phyloP scores from a whole-genome alignment of 2,113 vertebrate genomes.

The Callocephalon fimbriatum region DNA sequence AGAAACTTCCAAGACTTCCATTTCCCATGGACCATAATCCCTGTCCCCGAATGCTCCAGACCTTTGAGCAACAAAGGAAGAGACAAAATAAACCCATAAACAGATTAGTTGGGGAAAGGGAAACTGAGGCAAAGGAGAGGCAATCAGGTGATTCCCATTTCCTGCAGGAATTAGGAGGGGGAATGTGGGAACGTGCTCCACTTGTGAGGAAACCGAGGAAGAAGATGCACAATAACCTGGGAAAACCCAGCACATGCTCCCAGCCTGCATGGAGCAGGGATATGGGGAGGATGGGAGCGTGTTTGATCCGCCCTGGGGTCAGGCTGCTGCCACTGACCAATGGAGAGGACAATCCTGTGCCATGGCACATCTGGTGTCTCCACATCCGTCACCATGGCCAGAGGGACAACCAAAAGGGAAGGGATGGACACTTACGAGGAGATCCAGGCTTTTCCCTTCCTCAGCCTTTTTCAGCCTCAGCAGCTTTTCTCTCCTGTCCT shows the following conservation, averaged over 20 bases:
- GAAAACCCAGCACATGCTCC: neutral
- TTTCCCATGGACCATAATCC: neutral
- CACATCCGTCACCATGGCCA: rapidly evolving
- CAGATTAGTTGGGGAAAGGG: rapidly evolving
- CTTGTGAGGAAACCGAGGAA: rapidly evolving
- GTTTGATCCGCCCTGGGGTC: too few species aligned
- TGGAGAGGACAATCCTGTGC: neutral
- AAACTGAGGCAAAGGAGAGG: neutral
- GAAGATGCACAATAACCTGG: rapidly evolving
- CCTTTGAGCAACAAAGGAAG: neutral
- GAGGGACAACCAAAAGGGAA: neutral
- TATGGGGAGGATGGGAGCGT: rapidly evolving
- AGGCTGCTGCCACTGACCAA: neutral
- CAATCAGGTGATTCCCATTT: rapidly evolving
- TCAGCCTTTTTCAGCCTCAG: conserved; percentile 43
- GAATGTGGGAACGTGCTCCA: rapidly evolving
- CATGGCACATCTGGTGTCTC: rapidly evolving
- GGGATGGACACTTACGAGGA: conserved; percentile 15
- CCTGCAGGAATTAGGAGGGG: rapidly evolving
- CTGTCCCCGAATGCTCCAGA: neutral
- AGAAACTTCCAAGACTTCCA: neutral
- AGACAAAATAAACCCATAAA: neutral
- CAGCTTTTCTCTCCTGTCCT: conserved; percentile 60
- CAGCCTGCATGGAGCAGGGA: neutral
- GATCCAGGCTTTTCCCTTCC: conserved; percentile 27